These are phyloP conservation scores for Pica pica DNA, from an alignment of 2,113 vertebrate genomes.

Conservation along the genomic window DNA sequence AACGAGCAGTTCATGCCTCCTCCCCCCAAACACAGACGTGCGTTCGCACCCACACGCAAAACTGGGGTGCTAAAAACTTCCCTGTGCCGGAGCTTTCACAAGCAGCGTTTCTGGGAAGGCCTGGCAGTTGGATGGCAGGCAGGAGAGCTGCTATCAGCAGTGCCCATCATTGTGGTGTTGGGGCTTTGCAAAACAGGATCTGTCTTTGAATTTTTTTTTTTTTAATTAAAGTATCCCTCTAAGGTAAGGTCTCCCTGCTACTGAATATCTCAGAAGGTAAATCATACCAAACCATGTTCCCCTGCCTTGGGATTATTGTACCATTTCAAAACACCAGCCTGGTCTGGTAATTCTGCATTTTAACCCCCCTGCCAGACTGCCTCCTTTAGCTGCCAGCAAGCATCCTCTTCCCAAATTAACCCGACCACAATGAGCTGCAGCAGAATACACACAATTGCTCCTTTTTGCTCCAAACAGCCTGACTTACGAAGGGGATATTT, in stretches of 20 bases:
- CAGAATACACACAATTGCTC: neutral
- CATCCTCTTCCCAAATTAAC: neutral
- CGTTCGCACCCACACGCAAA: rapidly evolving
- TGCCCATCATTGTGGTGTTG: neutral
- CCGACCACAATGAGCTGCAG: neutral
- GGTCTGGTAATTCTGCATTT: neutral
- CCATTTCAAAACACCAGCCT: neutral
- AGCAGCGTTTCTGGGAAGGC: neutral
- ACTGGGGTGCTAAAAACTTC: rapidly evolving
- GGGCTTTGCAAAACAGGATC: neutral
- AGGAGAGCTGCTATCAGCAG: neutral
- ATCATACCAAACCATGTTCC: neutral
- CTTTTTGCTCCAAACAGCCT: neutral
- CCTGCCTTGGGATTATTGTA: neutral
- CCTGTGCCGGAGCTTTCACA: neutral
- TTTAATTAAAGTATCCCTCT: neutral
- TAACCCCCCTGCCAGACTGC: neutral
- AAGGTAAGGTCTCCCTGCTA: neutral
- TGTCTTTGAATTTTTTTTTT: neutral
- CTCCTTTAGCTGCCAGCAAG: neutral
- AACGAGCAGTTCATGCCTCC: neutral
- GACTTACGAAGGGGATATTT: neutral
- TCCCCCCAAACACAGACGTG: rapidly evolving
- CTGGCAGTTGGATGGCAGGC: neutral
- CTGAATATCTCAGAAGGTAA: neutral